Base-by-base conservation (phyloP, 2,113 vertebrate species). In the Bos indicus region DNA sequence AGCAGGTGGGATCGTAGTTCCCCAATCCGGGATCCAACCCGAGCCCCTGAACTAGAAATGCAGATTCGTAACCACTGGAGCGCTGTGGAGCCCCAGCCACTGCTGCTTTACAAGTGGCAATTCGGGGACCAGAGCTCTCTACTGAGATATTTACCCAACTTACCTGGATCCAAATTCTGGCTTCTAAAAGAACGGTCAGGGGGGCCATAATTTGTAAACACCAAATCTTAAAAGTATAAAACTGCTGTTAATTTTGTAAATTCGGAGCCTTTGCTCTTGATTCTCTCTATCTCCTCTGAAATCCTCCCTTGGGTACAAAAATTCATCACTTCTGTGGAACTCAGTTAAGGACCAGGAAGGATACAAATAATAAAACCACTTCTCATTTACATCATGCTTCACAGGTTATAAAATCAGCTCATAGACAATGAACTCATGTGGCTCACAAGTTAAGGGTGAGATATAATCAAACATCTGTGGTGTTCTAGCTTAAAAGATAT, bases 291-390 rank as follows among this genome's bases (percentile, higher is more conserved):
- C 52, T 83, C 51, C 56, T 95, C 90, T 93, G 59, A 89, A 85
- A 59, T 71, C 33, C 77, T 97, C 30, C 67, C 86, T 91, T 81
- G 88, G 60, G 30, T 62, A 81, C 14, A 86, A 64, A 95, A 54
- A 64, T 57, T 30, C 43, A 88, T 88, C 56, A 52, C 33, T 46
- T 81, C 43, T 23, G 57, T 91, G 30, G 87, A 88, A 93, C 19
- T 80, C 54, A 80, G 64, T 21, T 64, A 93, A 83, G 15, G 15
- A 52, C 40, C 64, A 91, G 93, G 88, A 87, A 77, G 57, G 25
- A 84, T 71, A 80, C 62, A 95, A 60, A 84, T 93, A 88, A 91
- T 60, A 95, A 96, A 91, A 80, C 23, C 43, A 74, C 26, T 84
- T 87, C 14, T 71, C 25, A 1, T 83, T 43, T 78, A 57, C 51